phyloP scores from a whole-genome alignment of 2,888 invertebrate genomes.

The Hydroisotoma schaefferi region DNA sequence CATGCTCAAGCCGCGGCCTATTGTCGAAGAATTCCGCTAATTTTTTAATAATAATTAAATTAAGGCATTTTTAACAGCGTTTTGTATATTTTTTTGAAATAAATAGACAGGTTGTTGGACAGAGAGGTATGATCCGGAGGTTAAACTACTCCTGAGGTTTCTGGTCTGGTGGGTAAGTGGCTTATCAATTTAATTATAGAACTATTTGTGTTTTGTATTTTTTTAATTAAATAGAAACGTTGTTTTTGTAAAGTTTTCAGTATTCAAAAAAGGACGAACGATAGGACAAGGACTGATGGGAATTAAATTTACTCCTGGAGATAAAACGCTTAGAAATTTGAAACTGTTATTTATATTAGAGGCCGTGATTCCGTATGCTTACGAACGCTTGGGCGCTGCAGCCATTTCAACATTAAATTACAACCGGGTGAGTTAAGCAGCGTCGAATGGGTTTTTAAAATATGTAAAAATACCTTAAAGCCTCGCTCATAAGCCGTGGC shows the following conservation, averaged over 20 bases:
- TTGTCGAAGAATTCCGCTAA: too few species aligned
- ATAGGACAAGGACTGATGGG: slow-evolving; percentile 31
- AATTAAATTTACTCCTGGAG: slow-evolving; percentile 27
- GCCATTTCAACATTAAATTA: neutral
- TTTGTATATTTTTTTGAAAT: neutral
- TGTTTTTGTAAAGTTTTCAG: slow-evolving; percentile 13
- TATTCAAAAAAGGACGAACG: slow-evolving; percentile 16
- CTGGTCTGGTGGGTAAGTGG: slow-evolving; percentile 38
- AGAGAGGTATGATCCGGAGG: slow-evolving; percentile 32
- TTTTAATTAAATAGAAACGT: neutral
- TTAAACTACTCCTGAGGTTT: slow-evolving; percentile 31
- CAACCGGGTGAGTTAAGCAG: neutral
- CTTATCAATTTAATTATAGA: neutral
- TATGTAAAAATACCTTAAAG: too few species aligned
- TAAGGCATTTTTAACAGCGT: too few species aligned
- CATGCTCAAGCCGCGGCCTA: too few species aligned
- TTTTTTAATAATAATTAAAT: too few species aligned
- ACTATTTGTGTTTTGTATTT: neutral
- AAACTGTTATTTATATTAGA: slow-evolving; percentile 30
- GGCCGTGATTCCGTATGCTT: slow-evolving; percentile 28
- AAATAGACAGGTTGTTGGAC: slow-evolving; percentile 12
- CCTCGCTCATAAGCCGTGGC: too few species aligned
- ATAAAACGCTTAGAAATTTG: slow-evolving; percentile 14
- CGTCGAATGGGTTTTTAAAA: too few species aligned
- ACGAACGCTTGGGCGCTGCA: slow-evolving; percentile 13